A percentile compares a stretch with the other conserved stretches of the same genome.
Conservation (phyloP, 2,113 vertebrate genomes). For the Gymnarchus niloticus region DNA sequence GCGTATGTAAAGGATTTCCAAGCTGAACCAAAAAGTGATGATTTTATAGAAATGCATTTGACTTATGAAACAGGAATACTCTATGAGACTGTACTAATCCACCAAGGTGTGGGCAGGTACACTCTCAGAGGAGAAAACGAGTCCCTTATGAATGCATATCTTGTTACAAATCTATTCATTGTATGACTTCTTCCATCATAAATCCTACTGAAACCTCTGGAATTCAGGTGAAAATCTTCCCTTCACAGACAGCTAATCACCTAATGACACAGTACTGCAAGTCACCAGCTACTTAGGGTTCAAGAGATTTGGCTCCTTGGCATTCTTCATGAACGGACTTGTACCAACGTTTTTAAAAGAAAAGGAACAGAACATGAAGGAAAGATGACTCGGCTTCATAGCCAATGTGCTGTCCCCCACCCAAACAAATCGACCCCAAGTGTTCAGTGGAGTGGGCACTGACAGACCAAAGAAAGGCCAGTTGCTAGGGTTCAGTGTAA, state of each 20-base stretch:
- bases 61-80: background rate
- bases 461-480: background rate
- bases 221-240: background rate
- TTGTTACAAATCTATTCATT: background rate
- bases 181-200: background rate
- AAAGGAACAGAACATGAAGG: background rate
- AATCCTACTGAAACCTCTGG: background rate
- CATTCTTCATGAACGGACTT: background rate
- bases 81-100: background rate
- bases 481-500: background rate
- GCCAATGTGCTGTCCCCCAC: background rate
- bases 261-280: background rate
- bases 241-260: background rate
- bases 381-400: background rate
- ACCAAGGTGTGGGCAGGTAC: background rate
- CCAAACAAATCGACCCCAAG: background rate
- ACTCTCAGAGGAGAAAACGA: background rate
- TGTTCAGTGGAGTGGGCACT: background rate
- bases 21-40: background rate
- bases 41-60: background rate
- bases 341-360: background rate
- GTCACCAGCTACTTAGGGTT: background rate
- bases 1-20: background rate
- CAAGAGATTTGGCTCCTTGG: constrained; percentile 3
- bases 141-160: background rate